Percentiles rank a stretch among this genome's conserved stretches.
Evolutionary conservation across 2,113 vertebrate genomes (phyloP).

Genomic region (Saccopteryx bilineata): DNA sequence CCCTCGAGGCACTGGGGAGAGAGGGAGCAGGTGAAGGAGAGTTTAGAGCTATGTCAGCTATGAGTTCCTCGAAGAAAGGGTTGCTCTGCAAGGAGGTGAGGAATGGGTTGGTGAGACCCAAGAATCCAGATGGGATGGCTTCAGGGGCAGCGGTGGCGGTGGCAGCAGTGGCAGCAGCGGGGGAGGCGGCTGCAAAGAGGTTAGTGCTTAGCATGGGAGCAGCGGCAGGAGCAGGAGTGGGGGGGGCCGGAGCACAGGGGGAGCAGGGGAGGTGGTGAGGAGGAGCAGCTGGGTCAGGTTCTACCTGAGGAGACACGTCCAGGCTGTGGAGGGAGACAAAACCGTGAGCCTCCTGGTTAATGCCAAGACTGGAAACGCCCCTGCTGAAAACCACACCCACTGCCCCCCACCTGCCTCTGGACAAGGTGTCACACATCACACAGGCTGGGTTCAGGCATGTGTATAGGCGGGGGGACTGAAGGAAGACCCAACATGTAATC

Average conservation of each 20-base stretch:
- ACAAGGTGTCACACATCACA: background rate
- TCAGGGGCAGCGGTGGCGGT: slow-evolving; percentile 85
- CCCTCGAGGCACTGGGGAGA: slow-evolving; percentile 93
- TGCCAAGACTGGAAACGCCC: slow-evolving; percentile 74
- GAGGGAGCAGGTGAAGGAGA: slow-evolving; percentile 92
- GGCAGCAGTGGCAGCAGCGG: slow-evolving; percentile 81
- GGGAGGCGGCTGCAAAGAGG: slow-evolving; percentile 84
- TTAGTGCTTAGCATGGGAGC: slow-evolving; percentile 87
- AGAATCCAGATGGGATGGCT: slow-evolving; percentile 83
- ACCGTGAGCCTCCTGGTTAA: slow-evolving; percentile 93
- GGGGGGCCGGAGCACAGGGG: slow-evolving; percentile 86
- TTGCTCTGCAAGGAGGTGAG: slow-evolving; percentile 93
- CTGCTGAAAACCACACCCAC: slow-evolving; percentile 7
- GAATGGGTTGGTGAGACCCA: slow-evolving; percentile 93
- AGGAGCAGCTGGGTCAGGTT: slow-evolving; percentile 90
- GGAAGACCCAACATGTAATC: background rate
- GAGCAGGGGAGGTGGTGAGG: slow-evolving; percentile 83
- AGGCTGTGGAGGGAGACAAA: slow-evolving; percentile 97
- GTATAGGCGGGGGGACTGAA: background rate
- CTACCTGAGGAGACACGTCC: slow-evolving; percentile 95
- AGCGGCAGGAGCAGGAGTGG: slow-evolving; percentile 82
- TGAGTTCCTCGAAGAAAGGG: slow-evolving; percentile 93
- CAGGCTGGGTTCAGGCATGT: background rate
- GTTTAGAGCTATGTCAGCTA: slow-evolving; percentile 90
- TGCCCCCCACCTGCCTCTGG: background rate